phyloP scores from a whole-genome alignment of 2,888 invertebrate species.

The Dusona sp. region DNA sequence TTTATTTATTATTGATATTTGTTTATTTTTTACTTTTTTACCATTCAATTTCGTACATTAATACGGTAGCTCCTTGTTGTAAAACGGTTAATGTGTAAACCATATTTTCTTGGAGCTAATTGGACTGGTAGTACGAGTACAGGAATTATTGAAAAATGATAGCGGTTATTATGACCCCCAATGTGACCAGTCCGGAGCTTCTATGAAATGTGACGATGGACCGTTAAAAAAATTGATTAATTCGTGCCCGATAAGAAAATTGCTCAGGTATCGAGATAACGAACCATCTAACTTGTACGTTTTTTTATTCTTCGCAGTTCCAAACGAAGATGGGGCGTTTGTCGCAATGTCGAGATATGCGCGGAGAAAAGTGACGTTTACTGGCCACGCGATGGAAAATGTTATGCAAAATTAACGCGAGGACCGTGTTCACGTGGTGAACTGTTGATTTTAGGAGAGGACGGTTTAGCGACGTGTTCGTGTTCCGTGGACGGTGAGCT shows the following conservation, averaged over 20 bases:
- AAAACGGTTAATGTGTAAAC: too few relatives aligned
- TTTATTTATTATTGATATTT: too few relatives aligned
- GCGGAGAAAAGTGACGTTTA: slow-evolving; percentile 88
- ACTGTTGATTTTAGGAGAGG: slow-evolving; percentile 87
- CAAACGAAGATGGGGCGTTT: slow-evolving; percentile 89
- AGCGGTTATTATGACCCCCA: too few relatives aligned
- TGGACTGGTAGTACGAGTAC: too few relatives aligned
- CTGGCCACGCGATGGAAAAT: slow-evolving; percentile 92
- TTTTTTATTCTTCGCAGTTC: slow-evolving; percentile 82
- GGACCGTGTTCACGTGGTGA: slow-evolving; percentile 93
- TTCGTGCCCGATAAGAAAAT: neutral
- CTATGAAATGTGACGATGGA: neutral
- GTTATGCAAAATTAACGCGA: slow-evolving; percentile 89
- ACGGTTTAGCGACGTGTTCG: slow-evolving; percentile 89
- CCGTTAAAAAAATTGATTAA: neutral
- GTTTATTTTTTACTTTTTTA: too few relatives aligned
- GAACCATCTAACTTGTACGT: neutral
- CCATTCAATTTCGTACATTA: too few relatives aligned
- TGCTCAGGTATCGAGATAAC: neutral
- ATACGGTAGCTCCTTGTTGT: too few relatives aligned
- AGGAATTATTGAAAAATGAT: too few relatives aligned
- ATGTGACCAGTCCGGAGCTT: neutral
- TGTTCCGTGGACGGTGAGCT: slow-evolving; percentile 86
- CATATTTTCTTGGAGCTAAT: too few relatives aligned
- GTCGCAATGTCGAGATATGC: slow-evolving; percentile 89